phyloP scores from a whole-genome alignment of 2,113 vertebrate species.

The Nothobranchius furzeri region DNA sequence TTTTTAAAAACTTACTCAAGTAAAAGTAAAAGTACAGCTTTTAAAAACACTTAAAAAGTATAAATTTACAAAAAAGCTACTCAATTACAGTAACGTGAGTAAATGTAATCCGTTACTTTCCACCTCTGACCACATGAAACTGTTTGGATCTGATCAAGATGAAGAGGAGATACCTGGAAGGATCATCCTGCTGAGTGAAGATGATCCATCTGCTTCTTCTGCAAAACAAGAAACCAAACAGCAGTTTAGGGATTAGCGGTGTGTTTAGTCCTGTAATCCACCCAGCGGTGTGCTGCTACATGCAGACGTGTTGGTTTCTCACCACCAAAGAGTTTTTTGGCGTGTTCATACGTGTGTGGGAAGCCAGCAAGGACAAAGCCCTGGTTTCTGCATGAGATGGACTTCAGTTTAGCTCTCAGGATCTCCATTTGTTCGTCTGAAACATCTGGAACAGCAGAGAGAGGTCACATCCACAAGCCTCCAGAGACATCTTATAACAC shows the following conservation, averaged over 20 bases:
- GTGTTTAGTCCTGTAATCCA: neutral
- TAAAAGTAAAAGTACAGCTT: too few species aligned
- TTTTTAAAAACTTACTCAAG: too few species aligned
- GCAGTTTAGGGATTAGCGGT: too few species aligned
- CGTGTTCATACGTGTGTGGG: slow-evolving; percentile 87
- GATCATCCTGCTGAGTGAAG: slow-evolving; percentile 71
- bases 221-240: slow-evolving; percentile 32
- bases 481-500: too few species aligned
- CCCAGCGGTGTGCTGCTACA: neutral
- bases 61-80: too few species aligned
- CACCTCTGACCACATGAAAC: neutral
- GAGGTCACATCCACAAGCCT: too few species aligned
- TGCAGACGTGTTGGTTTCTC: slow-evolving; percentile 34
- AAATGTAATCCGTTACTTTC: too few species aligned
- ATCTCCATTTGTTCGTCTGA: slow-evolving; percentile 83
- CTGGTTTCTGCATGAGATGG: slow-evolving; percentile 91
- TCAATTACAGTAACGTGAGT: too few species aligned
- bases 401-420: slow-evolving; percentile 85
- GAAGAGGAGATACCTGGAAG: slow-evolving; percentile 80
- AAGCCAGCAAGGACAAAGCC: slow-evolving; percentile 91
- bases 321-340: slow-evolving; percentile 87
- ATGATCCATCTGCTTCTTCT: slow-evolving; percentile 72
- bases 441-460: slow-evolving; percentile 66
- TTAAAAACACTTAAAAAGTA: too few species aligned
- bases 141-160: neutral